Evolutionary conservation across 2,797 vertebrate genomes (phyloP).

Genomic region (Austrolebias charrua): DNA sequence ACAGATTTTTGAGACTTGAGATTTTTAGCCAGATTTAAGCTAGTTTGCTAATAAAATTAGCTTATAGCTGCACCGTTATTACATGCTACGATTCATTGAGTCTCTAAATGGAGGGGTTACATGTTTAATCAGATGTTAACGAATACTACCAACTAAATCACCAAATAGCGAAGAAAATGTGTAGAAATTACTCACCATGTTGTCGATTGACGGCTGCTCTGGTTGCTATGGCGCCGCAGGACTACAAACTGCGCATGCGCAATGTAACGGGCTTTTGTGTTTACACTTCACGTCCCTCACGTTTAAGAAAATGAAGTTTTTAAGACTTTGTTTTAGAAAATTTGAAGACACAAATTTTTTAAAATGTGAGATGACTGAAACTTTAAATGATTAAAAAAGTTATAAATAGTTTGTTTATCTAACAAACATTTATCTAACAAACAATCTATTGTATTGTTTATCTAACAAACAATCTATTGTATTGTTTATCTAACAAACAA

Average conservation of each 20-base stretch:
- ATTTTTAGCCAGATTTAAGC: slow-evolving; percentile 10
- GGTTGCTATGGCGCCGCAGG: slow-evolving; percentile 66
- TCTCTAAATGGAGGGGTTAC: fast-evolving
- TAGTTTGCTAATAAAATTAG: slow-evolving; percentile 46
- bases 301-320: too few relatives aligned
- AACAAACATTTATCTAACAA: too few relatives aligned
- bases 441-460: too few relatives aligned
- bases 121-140: fast-evolving
- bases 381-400: too few relatives aligned
- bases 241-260: slow-evolving; percentile 49
- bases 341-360: too few relatives aligned
- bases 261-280: not conserved
- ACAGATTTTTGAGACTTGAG: too few relatives aligned
- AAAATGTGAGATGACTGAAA: too few relatives aligned
- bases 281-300: too few relatives aligned
- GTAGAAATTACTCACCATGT: slow-evolving; percentile 58
- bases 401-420: too few relatives aligned
- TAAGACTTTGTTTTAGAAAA: too few relatives aligned
- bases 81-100: not conserved
- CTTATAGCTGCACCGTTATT: not conserved
- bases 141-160: fast-evolving
- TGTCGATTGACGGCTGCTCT: slow-evolving; percentile 22
- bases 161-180: not conserved
- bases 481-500: too few relatives aligned
- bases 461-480: too few relatives aligned